Base-by-base conservation (phyloP, 2,888 invertebrate species). In the Drosophila nr. perissopoda region DNA sequence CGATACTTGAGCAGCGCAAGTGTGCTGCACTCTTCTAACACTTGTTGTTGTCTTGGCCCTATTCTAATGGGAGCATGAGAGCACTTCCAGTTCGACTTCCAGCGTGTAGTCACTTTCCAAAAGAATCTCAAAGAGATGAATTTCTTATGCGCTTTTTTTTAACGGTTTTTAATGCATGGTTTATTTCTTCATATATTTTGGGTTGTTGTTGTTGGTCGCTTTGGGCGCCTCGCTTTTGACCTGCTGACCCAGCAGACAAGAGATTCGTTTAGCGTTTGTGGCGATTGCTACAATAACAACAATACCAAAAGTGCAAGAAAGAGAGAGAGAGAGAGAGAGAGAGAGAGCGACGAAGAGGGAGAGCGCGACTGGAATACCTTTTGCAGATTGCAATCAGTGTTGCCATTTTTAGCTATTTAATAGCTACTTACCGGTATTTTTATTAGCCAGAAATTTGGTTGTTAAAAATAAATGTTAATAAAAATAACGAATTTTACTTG, bases 231-330 rank as follows among this genome's bases (percentile, higher is more conserved):
- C 34, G 76, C 75, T 59, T 71, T 56, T 82, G 82, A 84, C 82
- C 82, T 36, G 76, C 42, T 85, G 82, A 82, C 82, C 82, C 82
- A 85, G 69, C 85, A 82, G 83, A 72, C 75, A 69, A 76, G 60
- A 81, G 79, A 79, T 84, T 84, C 84, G 79, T 74, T 84, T 79
- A 74, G 68, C 61, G 72, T 81, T 83, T 78, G 69, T 63, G 79
- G 65, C 66, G 76, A 70, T 85, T 77, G 73, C 36, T 51, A 64
- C 48, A 64, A 48, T 18, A 60, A 54, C 54, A 61, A 60, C 56
- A 72, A 49, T 52, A 53, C 48, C 53, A 74, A 62, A 52, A 52
- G 31, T 42, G 66, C 61, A 69, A 60, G 11, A 58, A 8, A 29
- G 18, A 13, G 4, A 8, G n/a, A n/a, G n/a, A n/a, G n/a, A n/a